phyloP scores from a whole-genome alignment of 2,113 vertebrate species.

The Channa argus region DNA sequence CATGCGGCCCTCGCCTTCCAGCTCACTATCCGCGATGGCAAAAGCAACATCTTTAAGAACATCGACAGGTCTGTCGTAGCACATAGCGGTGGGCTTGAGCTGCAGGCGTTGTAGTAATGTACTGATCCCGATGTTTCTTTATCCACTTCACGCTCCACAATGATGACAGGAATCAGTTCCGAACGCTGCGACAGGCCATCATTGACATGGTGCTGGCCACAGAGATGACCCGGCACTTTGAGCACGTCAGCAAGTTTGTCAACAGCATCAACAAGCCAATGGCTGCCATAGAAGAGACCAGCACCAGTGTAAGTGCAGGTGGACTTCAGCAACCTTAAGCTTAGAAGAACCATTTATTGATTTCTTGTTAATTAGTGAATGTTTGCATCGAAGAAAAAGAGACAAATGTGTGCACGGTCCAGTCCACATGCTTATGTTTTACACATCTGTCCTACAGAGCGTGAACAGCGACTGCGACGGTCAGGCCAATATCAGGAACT shows the following conservation, averaged over 20 bases:
- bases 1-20: conserved; percentile 95
- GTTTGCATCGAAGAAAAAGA: too few relatives aligned
- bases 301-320: conserved; percentile 73
- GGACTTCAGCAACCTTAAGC: too few relatives aligned
- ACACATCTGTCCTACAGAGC: conserved; percentile 77
- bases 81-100: too few relatives aligned
- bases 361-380: too few relatives aligned
- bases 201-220: conserved; percentile 99
- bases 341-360: too few relatives aligned
- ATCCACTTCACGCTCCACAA: not conserved
- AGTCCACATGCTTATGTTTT: conserved; percentile 7
- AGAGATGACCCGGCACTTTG: conserved; percentile 98
- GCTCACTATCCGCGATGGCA: conserved; percentile 91
- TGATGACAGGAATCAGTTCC: conserved; percentile 89
- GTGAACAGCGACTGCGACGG: conserved; percentile 87
- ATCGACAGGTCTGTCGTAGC: conserved; percentile 87
- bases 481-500: conserved; percentile 86
- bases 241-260: conserved; percentile 97
- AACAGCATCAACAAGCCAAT: conserved; percentile 97
- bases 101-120: too few relatives aligned
- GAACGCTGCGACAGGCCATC: conserved; percentile 92
- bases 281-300: conserved; percentile 88
- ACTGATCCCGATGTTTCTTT: not conserved
- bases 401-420: too few relatives aligned
- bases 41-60: conserved; percentile 97